Evolutionary conservation across 2,888 invertebrate genomes (phyloP), one percentile per base, ranked within the genome.

Genomic region (Melanostoma scalare): DNA sequence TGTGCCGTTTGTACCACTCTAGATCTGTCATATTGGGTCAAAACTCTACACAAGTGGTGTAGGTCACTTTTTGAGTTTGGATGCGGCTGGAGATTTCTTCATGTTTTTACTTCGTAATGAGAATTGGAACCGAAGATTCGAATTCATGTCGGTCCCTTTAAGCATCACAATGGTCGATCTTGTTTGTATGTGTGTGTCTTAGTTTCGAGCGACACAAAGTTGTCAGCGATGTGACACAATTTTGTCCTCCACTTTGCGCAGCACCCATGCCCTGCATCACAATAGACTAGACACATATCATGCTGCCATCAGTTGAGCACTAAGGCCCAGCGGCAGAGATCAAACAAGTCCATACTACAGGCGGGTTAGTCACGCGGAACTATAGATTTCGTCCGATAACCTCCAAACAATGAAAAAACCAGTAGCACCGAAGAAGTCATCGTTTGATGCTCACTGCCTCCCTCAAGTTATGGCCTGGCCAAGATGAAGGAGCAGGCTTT

Each of bases 1-100:
- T 71, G 60, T 61, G 60, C 68, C 63, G 69, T 63, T 82, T 69
- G 46, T 35, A 48, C 48, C 65, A 78, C 69, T 73, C 82, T 58
- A 55, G 31, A 65, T 84, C 84, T 75, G 84, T 84, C 79, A 79
- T 72, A 79, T 74, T 79, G 75, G 84, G 79, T 75, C 79, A 84
- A 79, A 67, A 9, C 36, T 60, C 31, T 74, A 9, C 30, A 9
- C 20, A 46, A 55, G n/a, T 65, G 71, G 79, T 71, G 69, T 73
- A 79, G 79, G 79, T 84, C 84, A 84, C 58, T 35, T 44, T n/a
- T 61, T 30, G 9, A 42, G 6, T 40, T 44, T 10, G 33, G 48
- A 58, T 36, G 55, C 60, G 4, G 33, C 48, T 42, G 35, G 68
- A 20, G 1, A 20, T 20, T 20, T 20, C 20, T 20, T 20, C 20